phyloP scores from a whole-genome alignment of 2,797 vertebrate genomes.

The Pseudocheirus occidentalis region DNA sequence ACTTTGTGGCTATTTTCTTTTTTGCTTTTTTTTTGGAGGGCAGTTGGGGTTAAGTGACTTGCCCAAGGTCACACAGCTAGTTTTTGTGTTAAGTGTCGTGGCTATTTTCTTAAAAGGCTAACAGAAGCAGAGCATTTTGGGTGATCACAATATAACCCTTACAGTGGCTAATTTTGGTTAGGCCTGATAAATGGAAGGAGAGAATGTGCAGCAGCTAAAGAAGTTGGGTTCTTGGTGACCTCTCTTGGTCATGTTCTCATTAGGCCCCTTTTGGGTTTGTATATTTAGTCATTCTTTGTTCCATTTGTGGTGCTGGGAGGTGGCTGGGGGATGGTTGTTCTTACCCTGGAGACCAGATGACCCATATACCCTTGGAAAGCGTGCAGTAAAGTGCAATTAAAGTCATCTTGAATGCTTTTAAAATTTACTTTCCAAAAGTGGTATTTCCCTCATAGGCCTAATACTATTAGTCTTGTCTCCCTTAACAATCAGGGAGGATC shows the following conservation, averaged over 20 bases:
- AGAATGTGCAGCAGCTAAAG: not conserved
- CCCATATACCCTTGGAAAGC: not conserved
- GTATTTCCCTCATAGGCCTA: not conserved
- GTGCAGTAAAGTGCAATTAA: not conserved
- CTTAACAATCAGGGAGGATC: not conserved
- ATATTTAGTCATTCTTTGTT: not conserved
- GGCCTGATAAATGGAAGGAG: not conserved
- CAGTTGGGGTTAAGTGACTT: no score
- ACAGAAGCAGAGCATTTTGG: not conserved
- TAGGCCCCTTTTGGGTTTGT: not conserved
- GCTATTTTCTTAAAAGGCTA: not conserved
- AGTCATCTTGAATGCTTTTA: not conserved
- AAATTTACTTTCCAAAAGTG: not conserved
- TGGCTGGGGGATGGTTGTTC: not conserved
- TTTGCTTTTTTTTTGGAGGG: no score
- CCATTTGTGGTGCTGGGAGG: not conserved
- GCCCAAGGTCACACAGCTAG: no score
- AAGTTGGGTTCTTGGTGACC: not conserved
- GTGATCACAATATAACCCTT: not conserved
- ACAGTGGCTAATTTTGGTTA: not conserved
- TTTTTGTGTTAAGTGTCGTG: no score
- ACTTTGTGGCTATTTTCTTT: not conserved
- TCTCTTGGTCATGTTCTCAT: not conserved
- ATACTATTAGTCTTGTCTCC: not conserved
- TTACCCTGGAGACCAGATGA: not conserved